Percentiles rank a stretch among this genome's conserved stretches.
Evolutionary conservation across 1,140 invertebrate genomes (phyloP).

Genomic region (Archivesica marissinica): DNA sequence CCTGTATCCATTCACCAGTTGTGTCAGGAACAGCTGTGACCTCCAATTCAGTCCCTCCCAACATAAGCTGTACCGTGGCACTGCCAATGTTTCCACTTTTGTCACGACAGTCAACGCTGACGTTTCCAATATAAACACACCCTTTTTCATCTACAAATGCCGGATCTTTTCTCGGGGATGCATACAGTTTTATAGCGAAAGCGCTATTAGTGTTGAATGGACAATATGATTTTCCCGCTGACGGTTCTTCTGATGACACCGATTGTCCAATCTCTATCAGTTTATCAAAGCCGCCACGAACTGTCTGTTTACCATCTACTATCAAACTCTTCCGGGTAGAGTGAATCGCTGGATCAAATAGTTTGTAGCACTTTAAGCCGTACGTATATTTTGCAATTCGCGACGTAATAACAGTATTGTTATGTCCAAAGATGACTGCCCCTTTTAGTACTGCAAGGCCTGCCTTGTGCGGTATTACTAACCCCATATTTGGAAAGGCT

Average conservation of each 20-base stretch:
- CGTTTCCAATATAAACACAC: conserved; percentile 8
- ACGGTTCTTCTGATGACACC: neutral
- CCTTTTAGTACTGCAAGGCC: conserved; percentile 52
- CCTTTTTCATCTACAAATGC: neutral
- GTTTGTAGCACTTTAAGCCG: neutral
- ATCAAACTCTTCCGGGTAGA: neutral
- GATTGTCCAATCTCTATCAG: conserved; percentile 6
- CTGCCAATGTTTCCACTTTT: neutral
- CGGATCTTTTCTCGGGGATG: neutral
- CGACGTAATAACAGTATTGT: neutral
- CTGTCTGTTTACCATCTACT: neutral
- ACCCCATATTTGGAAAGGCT: neutral
- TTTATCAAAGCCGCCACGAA: conserved; percentile 11
- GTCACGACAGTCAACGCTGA: neutral
- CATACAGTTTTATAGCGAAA: conserved; percentile 27
- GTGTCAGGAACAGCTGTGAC: conserved; percentile 3
- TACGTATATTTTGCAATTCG: conserved; percentile 27
- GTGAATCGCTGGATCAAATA: conserved; percentile 9
- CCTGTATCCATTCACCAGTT: neutral
- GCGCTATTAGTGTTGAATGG: neutral
- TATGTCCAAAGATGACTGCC: conserved; percentile 51
- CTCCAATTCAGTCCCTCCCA: conserved; percentile 30
- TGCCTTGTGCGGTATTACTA: conserved; percentile 36
- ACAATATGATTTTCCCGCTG: neutral
- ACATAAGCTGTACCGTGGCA: conserved; percentile 5